Evolutionary conservation across 2,797 vertebrate species (phyloP).

Genomic region (Smutsia temminckii): DNA sequence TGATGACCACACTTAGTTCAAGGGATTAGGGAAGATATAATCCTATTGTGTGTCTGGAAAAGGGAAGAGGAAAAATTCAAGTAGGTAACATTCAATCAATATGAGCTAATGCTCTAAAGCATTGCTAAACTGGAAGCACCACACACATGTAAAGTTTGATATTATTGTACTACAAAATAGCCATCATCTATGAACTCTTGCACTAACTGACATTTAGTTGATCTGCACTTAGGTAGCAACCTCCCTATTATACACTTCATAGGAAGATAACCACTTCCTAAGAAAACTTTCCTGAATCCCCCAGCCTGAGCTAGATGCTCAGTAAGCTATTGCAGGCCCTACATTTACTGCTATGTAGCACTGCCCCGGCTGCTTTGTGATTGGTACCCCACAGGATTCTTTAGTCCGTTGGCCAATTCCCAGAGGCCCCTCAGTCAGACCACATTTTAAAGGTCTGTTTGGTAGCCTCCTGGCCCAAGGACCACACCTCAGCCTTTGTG

Average conservation of each 20-base stretch:
- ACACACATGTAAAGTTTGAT: background rate
- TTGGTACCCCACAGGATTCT: background rate
- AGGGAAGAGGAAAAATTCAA: background rate
- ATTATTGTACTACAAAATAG: background rate
- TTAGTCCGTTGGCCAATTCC: background rate
- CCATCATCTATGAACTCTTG: background rate
- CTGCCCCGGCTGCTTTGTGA: background rate
- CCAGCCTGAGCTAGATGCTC: background rate
- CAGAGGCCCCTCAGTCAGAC: background rate
- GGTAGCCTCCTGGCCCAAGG: background rate
- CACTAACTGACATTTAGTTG: background rate
- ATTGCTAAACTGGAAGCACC: background rate
- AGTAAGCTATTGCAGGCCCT: background rate
- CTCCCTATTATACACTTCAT: background rate
- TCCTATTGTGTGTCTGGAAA: background rate
- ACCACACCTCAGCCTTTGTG: background rate
- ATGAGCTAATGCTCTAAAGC: background rate
- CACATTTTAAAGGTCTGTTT: background rate
- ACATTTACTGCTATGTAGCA: background rate
- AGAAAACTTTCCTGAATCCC: background rate
- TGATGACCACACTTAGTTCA: background rate
- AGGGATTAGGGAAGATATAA: conserved; percentile 5
- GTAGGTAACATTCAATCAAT: background rate
- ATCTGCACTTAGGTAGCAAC: background rate
- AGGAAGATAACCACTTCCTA: background rate